Conservation (phyloP, 2,888 invertebrate species). For the Netelia inedita region DNA sequence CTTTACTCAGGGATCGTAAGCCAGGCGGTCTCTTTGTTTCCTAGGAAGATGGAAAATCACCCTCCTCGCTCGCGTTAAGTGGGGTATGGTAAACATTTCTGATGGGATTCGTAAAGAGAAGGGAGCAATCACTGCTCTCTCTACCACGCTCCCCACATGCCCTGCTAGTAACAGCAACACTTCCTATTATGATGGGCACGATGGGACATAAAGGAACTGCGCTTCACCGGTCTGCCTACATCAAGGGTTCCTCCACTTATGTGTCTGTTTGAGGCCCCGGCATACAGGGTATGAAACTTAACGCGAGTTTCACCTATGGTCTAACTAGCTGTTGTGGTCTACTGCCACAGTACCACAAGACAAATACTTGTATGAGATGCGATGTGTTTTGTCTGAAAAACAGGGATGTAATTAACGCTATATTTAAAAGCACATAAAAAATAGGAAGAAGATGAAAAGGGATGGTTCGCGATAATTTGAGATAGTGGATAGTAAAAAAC, state of each 20-base stretch:
- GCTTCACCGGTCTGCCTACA: constrained; percentile 75
- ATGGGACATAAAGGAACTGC: constrained; percentile 30
- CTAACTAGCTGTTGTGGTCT: constrained; percentile 37
- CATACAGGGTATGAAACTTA: constrained; percentile 35
- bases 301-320: constrained; percentile 17
- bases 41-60: constrained; percentile 33
- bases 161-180: constrained; percentile 11
- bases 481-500: constrained; percentile 58
- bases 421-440: not conserved
- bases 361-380: constrained; percentile 63
- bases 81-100: constrained; percentile 6
- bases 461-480: constrained; percentile 62
- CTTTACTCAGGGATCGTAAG: constrained; percentile 11
- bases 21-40: constrained; percentile 14
- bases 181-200: constrained; percentile 41
- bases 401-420: constrained; percentile 54
- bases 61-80: constrained; percentile 5
- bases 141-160: not conserved
- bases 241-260: constrained; percentile 75
- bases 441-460: constrained; percentile 55
- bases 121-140: not conserved
- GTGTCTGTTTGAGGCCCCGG: constrained; percentile 37
- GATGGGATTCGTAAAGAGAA: constrained; percentile 10
- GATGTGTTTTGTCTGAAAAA: constrained; percentile 63
- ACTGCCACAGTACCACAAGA: constrained; percentile 52